Base-by-base conservation (phyloP, 1,140 invertebrate genomes). In the Heliothis virescens region DNA sequence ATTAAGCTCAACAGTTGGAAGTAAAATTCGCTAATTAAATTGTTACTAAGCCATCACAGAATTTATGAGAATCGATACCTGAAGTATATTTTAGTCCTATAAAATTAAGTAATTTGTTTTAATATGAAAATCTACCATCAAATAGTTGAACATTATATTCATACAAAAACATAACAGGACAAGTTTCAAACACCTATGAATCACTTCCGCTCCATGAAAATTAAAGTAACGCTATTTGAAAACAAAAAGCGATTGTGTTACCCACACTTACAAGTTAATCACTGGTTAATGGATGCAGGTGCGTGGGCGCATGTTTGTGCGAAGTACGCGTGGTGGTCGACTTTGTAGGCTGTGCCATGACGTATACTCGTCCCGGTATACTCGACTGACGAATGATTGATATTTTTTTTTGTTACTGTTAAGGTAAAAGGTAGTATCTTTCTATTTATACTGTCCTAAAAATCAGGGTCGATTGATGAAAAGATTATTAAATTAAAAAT, bases 251-350 rank as follows among this genome's bases (percentile, higher is more conserved):
- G 82, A 89, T 88, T 85, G 85, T 83, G 86, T 82, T 71, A 53
- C 91, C 89, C 85, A 92, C 89, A 86, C 89, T 88, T 89, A 93
- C 90, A 90, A 92, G 90, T 93, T 89, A 90, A 93, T 93, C 90
- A 86, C 81, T 81, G 50, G 80, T 74, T 92, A 93, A 93, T 93
- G 86, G 88, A 93, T 92, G 92, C 91, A 86, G 80, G 3, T 83
- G 85, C 86, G 90, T 92, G 83, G 91, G 91, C 83, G 81, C 84
- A 83, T 53, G 73, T 75, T 83, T 80, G 71, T 79, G 84, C 83
- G 84, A 86, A 86, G 41, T 41, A 7, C 41, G 73, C 26, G 73
- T 81, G 65, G 41, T 59, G 78, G 78, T 53, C 75, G 57, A 72
- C 59, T 83, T 87, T 86, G 74, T 63, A 47, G 48, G 50, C 18